Evolutionary conservation across 2,888 invertebrate genomes (phyloP), one percentile per base, ranked within the genome.

Genomic region (Polietes domitor): DNA sequence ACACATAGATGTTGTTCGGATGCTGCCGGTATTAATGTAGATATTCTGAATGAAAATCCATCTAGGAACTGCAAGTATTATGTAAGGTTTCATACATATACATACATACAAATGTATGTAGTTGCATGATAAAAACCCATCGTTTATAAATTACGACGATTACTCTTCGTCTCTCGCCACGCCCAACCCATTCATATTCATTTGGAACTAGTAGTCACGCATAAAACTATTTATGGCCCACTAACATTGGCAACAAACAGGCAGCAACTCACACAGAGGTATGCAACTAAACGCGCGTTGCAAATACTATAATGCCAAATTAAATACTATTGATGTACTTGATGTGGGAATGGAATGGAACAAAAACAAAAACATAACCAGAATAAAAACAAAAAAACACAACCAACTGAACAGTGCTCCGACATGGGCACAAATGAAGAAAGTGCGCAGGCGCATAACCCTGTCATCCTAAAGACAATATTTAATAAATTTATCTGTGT

Each of bases 381-480:
- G 24, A 12, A 19, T 43, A 3, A 17, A 15, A 68, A 37, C 41
- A 21, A n/a, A n/a, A n/a, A n/a, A 37, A 68, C 24, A 43, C 15
- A 68, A 68, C 15, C 10, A 37, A 68, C 41, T 24, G 24, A 41
- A 65, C 10, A 17, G 37, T 17, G 17, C 63, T 9, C n/a, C 63
- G 10, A 58, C 58, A 63, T 17, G 15, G 37, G 6, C 19, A 7
- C 32, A 63, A 61, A 43, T 1, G 43, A 21, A 24, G 24, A 47
- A 55, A 41, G 71, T 80, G 75, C 84, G 84, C 81, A 81, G 21
- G 81, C 84, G 84, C 81, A 81, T 84, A 70, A 81, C 76, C 73
- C 72, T 79, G 43, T 76, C 76, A 76, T 65, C 61, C 73, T 61
- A 70, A 81, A 81, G 76, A 68, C 61, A 81, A 79, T 79, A 70